Evolutionary conservation across 2,888 invertebrate genomes (phyloP), one percentile per base, ranked within the genome.

Genomic region (Netelia virgata): DNA sequence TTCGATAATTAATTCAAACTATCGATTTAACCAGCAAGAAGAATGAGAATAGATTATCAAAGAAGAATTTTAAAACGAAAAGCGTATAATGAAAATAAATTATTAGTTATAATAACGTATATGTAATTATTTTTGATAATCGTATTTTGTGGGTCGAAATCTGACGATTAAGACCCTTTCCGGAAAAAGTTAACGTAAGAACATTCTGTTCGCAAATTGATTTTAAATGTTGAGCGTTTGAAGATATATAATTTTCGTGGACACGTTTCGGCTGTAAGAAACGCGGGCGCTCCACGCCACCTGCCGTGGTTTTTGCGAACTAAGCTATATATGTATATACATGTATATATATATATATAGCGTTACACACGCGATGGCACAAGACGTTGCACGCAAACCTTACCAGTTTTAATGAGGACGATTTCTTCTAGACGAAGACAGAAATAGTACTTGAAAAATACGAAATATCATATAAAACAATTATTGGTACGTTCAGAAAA

Each of bases 101-200:
- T 18, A 61, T 11, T 11, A 23, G 2, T 61, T n/a, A 59, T 20
- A 10, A 16, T 18, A 59, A 14, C 18, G 2, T 28, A 28, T n/a
- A n/a, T n/a, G 3, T 47, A 14, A 63, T 68, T 64, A 59, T 50
- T 77, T 82, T 70, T 86, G 16, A 47, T 84, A 23, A 61, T 85
- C 18, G 16, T 20, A 23, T 72, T 83, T 11, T 78, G 66, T 86
- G 90, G 92, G 89, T 90, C 91, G 41, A 88, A 90, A 89, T 91
- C 89, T 85, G 53, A 59, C 73, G 88, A 89, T 85, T 86, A 86
- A 86, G 90, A 92, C 90, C 92, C 91, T 92, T 91, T 91, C 92
- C 83, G 68, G 92, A 93, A 50, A 93, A 91, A 93, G 72, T 92
- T 82, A 91, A 92, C 87, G 87, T 89, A 89, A 85, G 90, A 92